A percentile compares a stretch with the other conserved stretches of the same genome.
phyloP scores from a whole-genome alignment of 2,888 invertebrate genomes.

The Hyalella azteca region DNA sequence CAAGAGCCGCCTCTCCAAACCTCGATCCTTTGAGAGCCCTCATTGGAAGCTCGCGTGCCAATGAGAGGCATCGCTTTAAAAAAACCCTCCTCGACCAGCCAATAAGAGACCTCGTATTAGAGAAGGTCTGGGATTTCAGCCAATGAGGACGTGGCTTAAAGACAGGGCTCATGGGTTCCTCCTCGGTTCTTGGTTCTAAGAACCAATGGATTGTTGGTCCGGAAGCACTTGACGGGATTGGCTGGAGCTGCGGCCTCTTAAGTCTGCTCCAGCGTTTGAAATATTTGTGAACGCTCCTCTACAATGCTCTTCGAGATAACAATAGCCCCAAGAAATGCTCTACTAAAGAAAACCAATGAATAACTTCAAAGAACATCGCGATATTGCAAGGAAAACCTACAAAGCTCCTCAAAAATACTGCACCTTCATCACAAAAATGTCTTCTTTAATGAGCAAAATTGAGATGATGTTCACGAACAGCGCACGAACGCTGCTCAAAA shows the following conservation, averaged over 20 bases:
- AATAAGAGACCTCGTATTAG: conserved; percentile 5
- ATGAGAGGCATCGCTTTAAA: conserved; percentile 48
- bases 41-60: conserved; percentile 46
- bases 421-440: neutral
- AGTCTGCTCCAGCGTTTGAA: conserved; percentile 58
- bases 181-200: neutral
- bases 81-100: conserved; percentile 45
- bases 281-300: conserved; percentile 55
- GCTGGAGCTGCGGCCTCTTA: conserved; percentile 56
- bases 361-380: conserved; percentile 28
- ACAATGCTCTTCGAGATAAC: conserved; percentile 16
- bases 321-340: conserved; percentile 16
- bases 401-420: neutral
- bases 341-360: conserved; percentile 33
- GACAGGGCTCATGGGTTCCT: neutral
- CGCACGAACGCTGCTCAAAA: no score
- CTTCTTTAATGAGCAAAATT: conserved; percentile 22
- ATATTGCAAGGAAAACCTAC: conserved; percentile 28
- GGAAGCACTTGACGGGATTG: conserved; percentile 59
- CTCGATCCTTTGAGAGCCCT: conserved; percentile 32
- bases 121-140: neutral
- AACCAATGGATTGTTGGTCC: conserved; percentile 58
- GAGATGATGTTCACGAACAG: no score
- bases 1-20: conserved; percentile 38
- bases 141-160: neutral